Conservation (phyloP, 2,888 invertebrate species). For the Drosophila neotestacea region DNA sequence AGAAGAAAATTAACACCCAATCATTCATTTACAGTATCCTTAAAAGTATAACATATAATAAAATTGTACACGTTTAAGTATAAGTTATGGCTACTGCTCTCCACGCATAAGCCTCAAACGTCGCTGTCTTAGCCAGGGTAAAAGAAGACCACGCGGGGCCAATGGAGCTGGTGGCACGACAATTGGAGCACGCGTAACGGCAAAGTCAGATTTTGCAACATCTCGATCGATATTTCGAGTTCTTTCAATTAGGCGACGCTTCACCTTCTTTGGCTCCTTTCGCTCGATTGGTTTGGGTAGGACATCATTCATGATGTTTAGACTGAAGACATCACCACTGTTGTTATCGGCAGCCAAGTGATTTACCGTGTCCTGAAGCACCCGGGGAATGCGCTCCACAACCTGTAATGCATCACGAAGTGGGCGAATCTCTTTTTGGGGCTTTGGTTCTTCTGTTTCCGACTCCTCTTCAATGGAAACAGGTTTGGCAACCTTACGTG, state of each 20-base stretch:
- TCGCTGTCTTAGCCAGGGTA: constrained; percentile 68
- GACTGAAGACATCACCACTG: constrained; percentile 64
- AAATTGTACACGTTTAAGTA: background rate
- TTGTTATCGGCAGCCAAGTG: constrained; percentile 59
- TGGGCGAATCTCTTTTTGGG: constrained; percentile 56
- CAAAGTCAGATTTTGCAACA: constrained; percentile 7
- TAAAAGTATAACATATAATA: constrained; percentile 54
- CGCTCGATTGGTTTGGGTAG: constrained; percentile 38
- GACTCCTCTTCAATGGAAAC: constrained; percentile 36
- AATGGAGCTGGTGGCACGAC: constrained; percentile 23
- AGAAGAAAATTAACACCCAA: background rate
- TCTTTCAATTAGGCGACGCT: constrained; percentile 28
- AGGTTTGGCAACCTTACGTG: constrained; percentile 9
- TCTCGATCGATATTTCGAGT: constrained; percentile 13
- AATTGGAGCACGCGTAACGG: constrained; percentile 41
- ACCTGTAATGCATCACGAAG: constrained; percentile 68
- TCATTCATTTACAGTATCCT: constrained; percentile 20
- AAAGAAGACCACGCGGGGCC: constrained; percentile 34
- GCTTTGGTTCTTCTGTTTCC: constrained; percentile 4
- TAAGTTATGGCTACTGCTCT: constrained; percentile 1
- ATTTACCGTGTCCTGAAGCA: constrained; percentile 68
- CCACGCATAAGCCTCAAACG: constrained; percentile 51
- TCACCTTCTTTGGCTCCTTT: constrained; percentile 13
- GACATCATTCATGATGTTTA: constrained; percentile 68
- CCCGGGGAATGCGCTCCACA: constrained; percentile 67